Base-by-base conservation (phyloP, 2,888 invertebrate species). In the Cordilura impudica region DNA sequence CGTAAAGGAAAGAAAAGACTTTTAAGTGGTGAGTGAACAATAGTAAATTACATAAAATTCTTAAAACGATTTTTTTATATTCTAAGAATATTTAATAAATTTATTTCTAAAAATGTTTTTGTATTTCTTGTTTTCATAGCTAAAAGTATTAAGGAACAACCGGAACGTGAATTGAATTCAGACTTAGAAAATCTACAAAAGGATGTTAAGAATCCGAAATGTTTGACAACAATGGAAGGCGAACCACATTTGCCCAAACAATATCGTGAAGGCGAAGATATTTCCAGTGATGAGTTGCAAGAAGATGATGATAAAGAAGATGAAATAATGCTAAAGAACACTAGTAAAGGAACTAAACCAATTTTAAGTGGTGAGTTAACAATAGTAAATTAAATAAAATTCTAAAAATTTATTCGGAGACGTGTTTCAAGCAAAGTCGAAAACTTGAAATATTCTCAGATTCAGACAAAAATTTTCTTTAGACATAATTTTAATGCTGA, bases 81-180 rank as follows among this genome's bases (percentile, higher is more conserved):
- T n/a, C n/a, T n/a, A n/a, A n/a, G 83, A 84, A 56, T 86, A 84
- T 56, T 81, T 84, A 35, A 84, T 85, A 18, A 76, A 78, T 72
- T 76, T 51, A 43, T 26, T 10, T 6, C 5, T n/a, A n/a, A n/a
- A n/a, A n/a, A n/a, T n/a, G n/a, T n/a, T n/a, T n/a, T n/a, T n/a
- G n/a, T n/a, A n/a, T n/a, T n/a, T n/a, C n/a, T n/a, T n/a, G n/a
- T n/a, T n/a, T n/a, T n/a, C n/a, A 96, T 98, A 83, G 96, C 96
- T 0, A 95, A 96, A 85, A 96, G 95, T 85, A 94, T 97, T 90
- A 94, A 93, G 83, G 93, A 93, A 86, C 95, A 95, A 85, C 92
- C 91, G 29, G 91, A 88, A 10, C 85, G 83, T 31, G 87, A 87
- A 69, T 69, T 87, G n/a, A 86, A 87, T 2, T 67, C 84, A 0